These are phyloP conservation scores for Heptranchias perlo DNA, from an alignment of 2,113 vertebrate species.

Conservation along the genomic window DNA sequence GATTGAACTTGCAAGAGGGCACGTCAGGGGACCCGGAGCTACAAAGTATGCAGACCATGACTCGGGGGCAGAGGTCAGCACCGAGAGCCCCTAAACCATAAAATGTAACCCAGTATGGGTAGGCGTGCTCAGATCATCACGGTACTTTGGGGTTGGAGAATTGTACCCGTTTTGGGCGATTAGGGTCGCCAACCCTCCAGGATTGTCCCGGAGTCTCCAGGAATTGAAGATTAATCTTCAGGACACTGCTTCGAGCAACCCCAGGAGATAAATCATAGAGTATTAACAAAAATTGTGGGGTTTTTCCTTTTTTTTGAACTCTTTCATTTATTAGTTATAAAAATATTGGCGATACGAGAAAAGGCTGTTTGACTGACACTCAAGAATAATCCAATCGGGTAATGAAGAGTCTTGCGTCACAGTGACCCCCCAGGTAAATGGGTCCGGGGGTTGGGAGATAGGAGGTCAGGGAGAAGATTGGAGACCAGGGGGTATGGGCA, in stretches of 20 bases:
- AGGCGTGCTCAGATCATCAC: neutral
- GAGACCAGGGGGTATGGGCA: too few relatives aligned
- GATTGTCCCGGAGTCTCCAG: neutral
- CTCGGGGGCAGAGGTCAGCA: neutral
- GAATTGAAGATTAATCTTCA: neutral
- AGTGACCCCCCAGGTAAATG: neutral
- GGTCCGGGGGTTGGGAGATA: neutral
- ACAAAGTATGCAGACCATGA: neutral
- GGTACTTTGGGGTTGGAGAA: neutral
- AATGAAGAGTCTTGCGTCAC: neutral
- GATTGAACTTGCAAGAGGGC: too few relatives aligned
- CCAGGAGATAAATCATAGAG: too few relatives aligned
- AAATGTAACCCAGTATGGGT: neutral
- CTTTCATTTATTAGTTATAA: neutral
- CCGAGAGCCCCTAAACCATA: neutral
- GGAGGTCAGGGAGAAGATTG: neutral
- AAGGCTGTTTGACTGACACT: neutral
- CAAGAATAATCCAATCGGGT: neutral
- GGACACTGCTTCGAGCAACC: neutral
- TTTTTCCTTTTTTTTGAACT: neutral
- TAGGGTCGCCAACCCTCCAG: neutral
- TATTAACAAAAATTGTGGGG: too few relatives aligned
- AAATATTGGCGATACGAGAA: neutral
- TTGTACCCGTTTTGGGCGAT: neutral
- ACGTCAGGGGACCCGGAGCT: too few relatives aligned